These are phyloP conservation scores for Chrysochloris asiatica DNA, from an alignment of 2,113 vertebrate species.

Conservation along the genomic window DNA sequence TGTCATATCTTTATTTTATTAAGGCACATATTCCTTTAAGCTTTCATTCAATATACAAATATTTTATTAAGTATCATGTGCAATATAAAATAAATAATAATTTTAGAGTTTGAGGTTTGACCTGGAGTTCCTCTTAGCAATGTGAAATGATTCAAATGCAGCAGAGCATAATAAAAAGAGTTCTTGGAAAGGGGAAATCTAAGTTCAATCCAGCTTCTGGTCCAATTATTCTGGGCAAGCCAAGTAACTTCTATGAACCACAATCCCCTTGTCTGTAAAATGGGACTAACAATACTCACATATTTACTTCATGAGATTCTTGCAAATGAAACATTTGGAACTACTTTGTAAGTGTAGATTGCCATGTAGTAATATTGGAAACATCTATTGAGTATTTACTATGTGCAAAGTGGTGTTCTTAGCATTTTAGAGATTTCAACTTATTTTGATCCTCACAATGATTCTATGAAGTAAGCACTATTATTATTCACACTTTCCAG, in stretches of 20 bases:
- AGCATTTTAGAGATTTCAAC: neutral
- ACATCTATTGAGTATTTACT: neutral
- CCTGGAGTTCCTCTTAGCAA: neutral
- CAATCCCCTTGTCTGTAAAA: neutral
- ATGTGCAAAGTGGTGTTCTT: neutral
- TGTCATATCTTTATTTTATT: slow-evolving; percentile 38
- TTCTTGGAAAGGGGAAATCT: neutral
- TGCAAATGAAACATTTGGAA: neutral
- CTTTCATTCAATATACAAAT: neutral
- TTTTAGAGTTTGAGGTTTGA: neutral
- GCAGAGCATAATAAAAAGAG: neutral
- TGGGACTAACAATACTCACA: neutral
- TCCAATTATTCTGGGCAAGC: neutral
- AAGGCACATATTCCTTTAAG: neutral
- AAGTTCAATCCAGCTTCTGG: neutral
- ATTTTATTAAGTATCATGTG: neutral
- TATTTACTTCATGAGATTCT: neutral
- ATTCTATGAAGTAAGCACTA: neutral
- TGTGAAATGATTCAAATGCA: neutral
- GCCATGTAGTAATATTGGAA: neutral
- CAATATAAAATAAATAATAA: slow-evolving; percentile 5
- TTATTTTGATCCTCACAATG: neutral
- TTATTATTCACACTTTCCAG: neutral
- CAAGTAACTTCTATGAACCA: neutral
- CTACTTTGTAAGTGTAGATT: neutral